Evolutionary conservation across 1,140 invertebrate species (phyloP).

Genomic region (Eciton burchellii): DNA sequence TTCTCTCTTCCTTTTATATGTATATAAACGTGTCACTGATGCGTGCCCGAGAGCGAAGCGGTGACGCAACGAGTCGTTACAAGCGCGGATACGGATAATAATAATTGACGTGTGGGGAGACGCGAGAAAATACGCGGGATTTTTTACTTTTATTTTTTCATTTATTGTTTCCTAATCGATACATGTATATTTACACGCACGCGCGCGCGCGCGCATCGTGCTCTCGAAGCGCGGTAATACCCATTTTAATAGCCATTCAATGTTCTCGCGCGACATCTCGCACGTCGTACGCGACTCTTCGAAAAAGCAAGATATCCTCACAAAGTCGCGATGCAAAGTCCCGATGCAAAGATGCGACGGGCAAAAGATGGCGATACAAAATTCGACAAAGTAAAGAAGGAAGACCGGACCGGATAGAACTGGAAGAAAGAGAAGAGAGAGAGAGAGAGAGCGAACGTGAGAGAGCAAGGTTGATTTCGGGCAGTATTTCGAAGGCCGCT

Average conservation of each 20-base stretch:
- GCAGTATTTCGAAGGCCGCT: constrained; percentile 17
- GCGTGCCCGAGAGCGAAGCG: constrained; percentile 41
- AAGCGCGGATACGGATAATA: constrained; percentile 50
- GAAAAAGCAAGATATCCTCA: constrained; percentile 10
- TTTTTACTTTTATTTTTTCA: constrained; percentile 45
- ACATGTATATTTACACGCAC: not conserved
- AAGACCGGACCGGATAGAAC: no score
- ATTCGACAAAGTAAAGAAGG: no score
- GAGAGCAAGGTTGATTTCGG: not conserved
- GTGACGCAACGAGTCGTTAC: constrained; percentile 41
- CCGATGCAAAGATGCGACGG: no score
- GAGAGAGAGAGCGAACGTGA: no score
- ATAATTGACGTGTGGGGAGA: constrained; percentile 57
- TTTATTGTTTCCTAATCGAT: constrained; percentile 53
- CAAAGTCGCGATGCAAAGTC: no score
- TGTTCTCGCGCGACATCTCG: constrained; percentile 29
- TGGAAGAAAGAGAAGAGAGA: no score
- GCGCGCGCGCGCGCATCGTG: not conserved
- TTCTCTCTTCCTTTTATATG: no score
- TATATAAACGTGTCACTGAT: constrained; percentile 55
- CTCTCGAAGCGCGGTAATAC: constrained; percentile 40
- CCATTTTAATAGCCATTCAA: constrained; percentile 29
- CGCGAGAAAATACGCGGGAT: constrained; percentile 27
- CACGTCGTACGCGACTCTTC: not conserved
- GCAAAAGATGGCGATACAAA: no score